These are phyloP conservation scores for Gastrophysa polygoni DNA, from an alignment of 2,888 invertebrate genomes.

Conservation along the genomic window DNA sequence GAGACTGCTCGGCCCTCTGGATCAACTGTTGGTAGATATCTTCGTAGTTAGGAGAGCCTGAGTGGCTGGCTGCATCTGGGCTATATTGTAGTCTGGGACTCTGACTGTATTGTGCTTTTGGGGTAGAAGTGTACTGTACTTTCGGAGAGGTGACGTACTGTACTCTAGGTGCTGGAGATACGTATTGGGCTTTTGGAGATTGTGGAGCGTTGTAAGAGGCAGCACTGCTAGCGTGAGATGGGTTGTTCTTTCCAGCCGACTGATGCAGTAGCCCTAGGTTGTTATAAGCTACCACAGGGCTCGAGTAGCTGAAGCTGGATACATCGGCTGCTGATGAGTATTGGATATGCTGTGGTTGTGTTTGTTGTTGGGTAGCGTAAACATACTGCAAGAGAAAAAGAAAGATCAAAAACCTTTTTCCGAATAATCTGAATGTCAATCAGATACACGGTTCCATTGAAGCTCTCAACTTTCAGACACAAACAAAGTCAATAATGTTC, in stretches of 20 bases:
- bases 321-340: constrained; percentile 56
- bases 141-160: constrained; percentile 28
- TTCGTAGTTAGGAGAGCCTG: constrained; percentile 25
- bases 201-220: constrained; percentile 28
- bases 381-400: constrained; percentile 31
- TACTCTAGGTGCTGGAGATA: constrained; percentile 24
- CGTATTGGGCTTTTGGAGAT: constrained; percentile 24
- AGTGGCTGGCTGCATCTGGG: constrained; percentile 17
- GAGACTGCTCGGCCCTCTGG: constrained; percentile 28
- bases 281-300: constrained; percentile 54
- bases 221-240: constrained; percentile 32
- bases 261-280: constrained; percentile 52
- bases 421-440: no score
- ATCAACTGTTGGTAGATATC: constrained; percentile 33
- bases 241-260: constrained; percentile 45
- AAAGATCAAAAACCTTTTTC: no score
- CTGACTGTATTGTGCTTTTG: constrained; percentile 11
- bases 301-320: constrained; percentile 54
- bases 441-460: no score
- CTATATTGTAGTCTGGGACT: constrained; percentile 28
- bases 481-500: no score
- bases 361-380: constrained; percentile 29
- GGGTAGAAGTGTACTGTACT: constrained; percentile 3
- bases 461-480: no score
- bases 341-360: constrained; percentile 35